Evolutionary conservation across 2,888 invertebrate genomes (phyloP).

Genomic region (Augochlorella aurata): DNA sequence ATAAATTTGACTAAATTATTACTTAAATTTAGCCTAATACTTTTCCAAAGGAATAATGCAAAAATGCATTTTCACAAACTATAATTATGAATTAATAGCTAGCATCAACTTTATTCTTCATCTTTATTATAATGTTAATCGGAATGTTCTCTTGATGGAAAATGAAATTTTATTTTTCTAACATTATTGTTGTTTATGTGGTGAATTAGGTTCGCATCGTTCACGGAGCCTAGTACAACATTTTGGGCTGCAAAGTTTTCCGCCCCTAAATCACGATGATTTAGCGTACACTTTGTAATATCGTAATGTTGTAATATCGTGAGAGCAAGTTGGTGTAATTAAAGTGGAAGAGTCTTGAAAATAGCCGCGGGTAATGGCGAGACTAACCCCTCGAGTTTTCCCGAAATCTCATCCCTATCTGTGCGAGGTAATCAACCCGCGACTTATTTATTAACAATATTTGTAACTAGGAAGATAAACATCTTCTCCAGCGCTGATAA

Average conservation of each 20-base stretch:
- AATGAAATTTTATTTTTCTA: too few relatives aligned
- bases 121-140: not conserved
- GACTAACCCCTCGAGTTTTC: constrained; percentile 50
- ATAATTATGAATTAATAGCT: not conserved
- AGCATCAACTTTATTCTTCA: too few relatives aligned
- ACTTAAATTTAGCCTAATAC: too few relatives aligned
- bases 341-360: constrained; percentile 80
- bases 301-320: constrained; percentile 78
- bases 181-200: too few relatives aligned
- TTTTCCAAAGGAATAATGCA: not conserved
- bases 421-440: not conserved
- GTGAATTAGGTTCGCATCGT: too few relatives aligned
- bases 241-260: constrained; percentile 64
- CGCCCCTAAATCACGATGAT: constrained; percentile 73
- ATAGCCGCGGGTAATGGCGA: constrained; percentile 77
- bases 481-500: not conserved
- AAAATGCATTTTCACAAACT: not conserved
- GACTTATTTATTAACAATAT: not conserved
- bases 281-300: constrained; percentile 76
- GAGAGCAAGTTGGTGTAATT: constrained; percentile 77
- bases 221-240: not conserved
- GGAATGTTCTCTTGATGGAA: too few relatives aligned
- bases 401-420: constrained; percentile 28
- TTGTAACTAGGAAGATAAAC: not conserved
- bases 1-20: too few relatives aligned